These are phyloP conservation scores for Burhinus bistriatus DNA, from an alignment of 2,113 vertebrate species.

Conservation along the genomic window DNA sequence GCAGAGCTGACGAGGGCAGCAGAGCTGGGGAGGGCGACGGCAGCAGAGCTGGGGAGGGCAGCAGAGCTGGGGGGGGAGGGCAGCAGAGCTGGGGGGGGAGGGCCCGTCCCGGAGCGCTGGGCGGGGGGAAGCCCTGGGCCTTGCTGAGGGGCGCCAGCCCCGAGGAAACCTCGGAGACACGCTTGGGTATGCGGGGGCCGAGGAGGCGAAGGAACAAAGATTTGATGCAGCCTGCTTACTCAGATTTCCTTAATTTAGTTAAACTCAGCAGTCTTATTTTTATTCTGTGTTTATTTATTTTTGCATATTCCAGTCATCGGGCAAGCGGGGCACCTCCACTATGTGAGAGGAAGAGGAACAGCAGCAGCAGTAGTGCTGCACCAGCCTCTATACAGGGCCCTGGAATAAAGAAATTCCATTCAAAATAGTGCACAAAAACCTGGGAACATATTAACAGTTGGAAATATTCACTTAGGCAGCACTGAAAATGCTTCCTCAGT, in stretches of 20 bases:
- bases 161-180: background rate
- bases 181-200: rapidly evolving
- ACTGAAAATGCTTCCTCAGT: background rate
- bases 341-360: background rate
- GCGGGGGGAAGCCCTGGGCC: background rate
- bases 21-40: too few species aligned
- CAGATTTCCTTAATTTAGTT: background rate
- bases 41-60: too few species aligned
- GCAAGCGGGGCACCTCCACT: rapidly evolving
- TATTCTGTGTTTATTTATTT: background rate
- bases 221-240: background rate
- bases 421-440: background rate
- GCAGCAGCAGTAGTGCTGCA: rapidly evolving
- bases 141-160: background rate
- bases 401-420: background rate
- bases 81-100: too few species aligned
- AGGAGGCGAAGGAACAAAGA: background rate
- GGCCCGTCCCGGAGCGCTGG: too few species aligned
- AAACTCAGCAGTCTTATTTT: too few species aligned
- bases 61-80: too few species aligned
- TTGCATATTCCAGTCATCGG: background rate
- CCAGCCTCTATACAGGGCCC: background rate
- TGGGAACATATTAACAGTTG: background rate
- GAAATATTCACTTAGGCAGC: background rate
- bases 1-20: too few species aligned